A percentile compares a stretch with the other conserved stretches of the same genome.
phyloP scores from a whole-genome alignment of 2,797 vertebrate species.

The Poecilia wingei region DNA sequence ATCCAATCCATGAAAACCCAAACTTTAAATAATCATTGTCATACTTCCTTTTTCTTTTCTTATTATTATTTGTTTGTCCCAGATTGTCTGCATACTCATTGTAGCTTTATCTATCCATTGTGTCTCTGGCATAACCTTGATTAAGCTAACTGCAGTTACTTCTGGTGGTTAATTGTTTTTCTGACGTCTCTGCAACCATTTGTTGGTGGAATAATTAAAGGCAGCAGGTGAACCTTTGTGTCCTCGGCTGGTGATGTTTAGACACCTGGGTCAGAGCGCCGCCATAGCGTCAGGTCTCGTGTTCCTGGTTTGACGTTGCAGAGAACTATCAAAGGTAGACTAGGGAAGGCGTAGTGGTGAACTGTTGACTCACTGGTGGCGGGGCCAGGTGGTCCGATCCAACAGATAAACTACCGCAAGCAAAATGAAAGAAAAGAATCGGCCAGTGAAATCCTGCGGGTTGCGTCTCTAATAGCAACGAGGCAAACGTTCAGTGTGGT shows the following conservation, averaged over 20 bases:
- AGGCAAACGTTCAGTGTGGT: not conserved
- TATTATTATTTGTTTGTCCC: not conserved
- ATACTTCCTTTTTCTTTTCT: not conserved
- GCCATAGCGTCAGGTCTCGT: not conserved
- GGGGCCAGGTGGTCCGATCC: not conserved
- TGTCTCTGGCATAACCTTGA: not conserved
- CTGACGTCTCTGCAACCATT: not conserved
- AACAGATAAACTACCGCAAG: not conserved
- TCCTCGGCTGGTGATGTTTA: not conserved
- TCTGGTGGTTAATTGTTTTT: not conserved
- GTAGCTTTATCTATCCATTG: not conserved
- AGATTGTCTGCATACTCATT: not conserved
- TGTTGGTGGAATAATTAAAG: not conserved
- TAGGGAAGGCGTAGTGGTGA: not conserved
- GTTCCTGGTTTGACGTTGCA: not conserved
- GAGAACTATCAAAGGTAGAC: not conserved
- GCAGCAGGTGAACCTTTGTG: not conserved
- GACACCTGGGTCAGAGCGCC: not conserved
- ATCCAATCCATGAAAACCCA: not conserved
- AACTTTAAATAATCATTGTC: not conserved
- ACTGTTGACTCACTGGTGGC: not conserved
- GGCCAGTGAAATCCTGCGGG: not conserved
- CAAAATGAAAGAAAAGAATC: not conserved
- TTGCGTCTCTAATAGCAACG: not conserved
- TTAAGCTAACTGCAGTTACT: not conserved